Percentiles rank a stretch among this genome's conserved stretches.
phyloP scores from a whole-genome alignment of 2,888 invertebrate species.

The Beris chalybata region DNA sequence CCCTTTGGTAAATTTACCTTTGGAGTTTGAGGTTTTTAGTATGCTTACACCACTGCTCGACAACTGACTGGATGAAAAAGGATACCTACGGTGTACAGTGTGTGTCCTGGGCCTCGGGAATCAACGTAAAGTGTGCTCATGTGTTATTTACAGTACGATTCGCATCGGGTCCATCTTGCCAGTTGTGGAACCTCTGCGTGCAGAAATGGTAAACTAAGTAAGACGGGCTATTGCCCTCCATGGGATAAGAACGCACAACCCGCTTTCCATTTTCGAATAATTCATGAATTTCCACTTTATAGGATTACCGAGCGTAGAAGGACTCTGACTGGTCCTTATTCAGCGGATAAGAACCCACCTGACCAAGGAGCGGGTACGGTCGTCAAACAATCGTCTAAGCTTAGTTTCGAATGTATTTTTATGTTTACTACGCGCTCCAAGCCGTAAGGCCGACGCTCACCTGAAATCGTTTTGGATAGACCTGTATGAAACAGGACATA shows the following conservation, averaged over 20 bases:
- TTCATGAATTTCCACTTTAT: conserved; percentile 7
- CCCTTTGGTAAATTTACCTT: no score
- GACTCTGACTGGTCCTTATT: not conserved
- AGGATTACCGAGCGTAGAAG: not conserved
- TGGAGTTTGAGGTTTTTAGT: no score
- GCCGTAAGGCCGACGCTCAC: conserved; percentile 16
- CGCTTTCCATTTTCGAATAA: conserved; percentile 11
- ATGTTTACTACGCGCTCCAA: conserved; percentile 14
- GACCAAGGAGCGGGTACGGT: not conserved
- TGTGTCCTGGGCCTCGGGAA: no score
- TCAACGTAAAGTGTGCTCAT: no score
- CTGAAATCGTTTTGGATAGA: no score
- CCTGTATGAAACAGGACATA: conserved; percentile 1
- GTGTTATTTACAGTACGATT: no score
- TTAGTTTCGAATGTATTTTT: conserved; percentile 13
- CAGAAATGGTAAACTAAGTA: not conserved
- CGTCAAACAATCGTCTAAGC: conserved; percentile 11
- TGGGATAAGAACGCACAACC: conserved; percentile 6
- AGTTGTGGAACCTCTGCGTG: no score
- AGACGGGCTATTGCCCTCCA: conserved; percentile 22
- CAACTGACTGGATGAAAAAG: no score
- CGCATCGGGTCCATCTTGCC: no score
- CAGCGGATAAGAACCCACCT: not conserved
- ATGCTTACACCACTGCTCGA: no score
- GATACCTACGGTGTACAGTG: no score